Evolutionary conservation across 1,140 invertebrate genomes (phyloP), one percentile per base, ranked within the genome.

Genomic region (Neodiprion fabricii): DNA sequence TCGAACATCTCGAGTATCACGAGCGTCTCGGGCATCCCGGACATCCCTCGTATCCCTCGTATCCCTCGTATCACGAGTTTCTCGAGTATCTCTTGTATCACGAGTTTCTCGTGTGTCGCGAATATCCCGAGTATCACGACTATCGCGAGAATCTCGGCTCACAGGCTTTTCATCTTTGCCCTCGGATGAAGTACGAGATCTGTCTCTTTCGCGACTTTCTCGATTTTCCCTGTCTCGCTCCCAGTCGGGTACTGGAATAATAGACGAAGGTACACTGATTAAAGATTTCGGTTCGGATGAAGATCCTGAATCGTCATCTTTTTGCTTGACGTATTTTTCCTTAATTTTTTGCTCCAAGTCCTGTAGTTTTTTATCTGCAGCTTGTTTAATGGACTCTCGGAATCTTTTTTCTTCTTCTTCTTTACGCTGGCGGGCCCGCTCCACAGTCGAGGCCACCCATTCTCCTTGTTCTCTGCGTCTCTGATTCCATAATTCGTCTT

Each of bases 401-500:
- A 91, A 94, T 70, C 93, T 91, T 78, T 95, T 93, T 82, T 96
- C 95, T 83, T 96, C 95, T 80, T 96, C 94, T 80, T 95, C 94
- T 79, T 95, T 93, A 12, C 94, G 90, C 77, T 94, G 92, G 28
- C 94, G 91, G 1, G 95, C 95, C 71, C 94, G 89, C 77, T 95
- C 94, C 5, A 95, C 92, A 1, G 91, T 93, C 61, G 91, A 90
- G 1, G 91, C 92, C 17, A 96, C 90, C 76, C 91, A 89, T 86
- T 95, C 92, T 82, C 91, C 88, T 77, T 93, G 92, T 70, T 94
- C 91, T 74, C 91, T 89, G 17, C 93, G 89, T 76, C 91, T 89
- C 78, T 95, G 93, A 12, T 91, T 90, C 92, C 93, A 94, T 10
- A 93, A 84, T 79, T 95, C 93, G 71, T 95, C 94, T 72, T 95